phyloP scores from a whole-genome alignment of 2,888 invertebrate species.

The Malthinus flaveolus region DNA sequence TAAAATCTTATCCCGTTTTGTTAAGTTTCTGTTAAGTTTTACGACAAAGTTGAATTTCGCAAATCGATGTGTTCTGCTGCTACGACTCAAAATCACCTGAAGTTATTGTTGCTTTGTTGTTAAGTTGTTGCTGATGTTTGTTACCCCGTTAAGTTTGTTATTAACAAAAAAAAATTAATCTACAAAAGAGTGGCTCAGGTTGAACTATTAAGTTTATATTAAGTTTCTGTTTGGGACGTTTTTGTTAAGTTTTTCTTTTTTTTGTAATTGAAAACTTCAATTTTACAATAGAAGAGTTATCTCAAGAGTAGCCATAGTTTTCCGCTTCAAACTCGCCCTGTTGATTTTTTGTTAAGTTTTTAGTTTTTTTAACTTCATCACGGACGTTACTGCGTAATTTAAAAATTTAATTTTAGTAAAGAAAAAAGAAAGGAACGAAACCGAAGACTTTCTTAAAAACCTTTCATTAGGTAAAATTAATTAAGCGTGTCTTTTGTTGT shows the following conservation, averaged over 20 bases:
- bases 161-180: neutral
- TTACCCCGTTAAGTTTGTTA: conserved; percentile 1
- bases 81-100: neutral
- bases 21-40: conserved; percentile 27
- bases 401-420: too few species aligned
- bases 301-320: too few species aligned
- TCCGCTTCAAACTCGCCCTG: too few species aligned
- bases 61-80: neutral
- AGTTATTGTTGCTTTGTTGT: neutral
- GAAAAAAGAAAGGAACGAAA: too few species aligned
- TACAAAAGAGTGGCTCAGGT: too few species aligned
- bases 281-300: too few species aligned
- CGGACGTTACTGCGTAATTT: too few species aligned
- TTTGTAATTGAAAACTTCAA: neutral
- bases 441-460: too few species aligned
- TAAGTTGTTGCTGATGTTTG: neutral
- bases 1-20: conserved; percentile 3
- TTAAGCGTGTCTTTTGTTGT: too few species aligned
- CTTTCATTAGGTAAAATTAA: too few species aligned
- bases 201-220: neutral
- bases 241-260: conserved; percentile 1
- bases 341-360: too few species aligned
- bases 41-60: neutral
- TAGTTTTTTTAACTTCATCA: too few species aligned
- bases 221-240: conserved; percentile 2